Evolutionary conservation across 2,797 vertebrate genomes (phyloP).

Genomic region (Alauda arvensis): DNA sequence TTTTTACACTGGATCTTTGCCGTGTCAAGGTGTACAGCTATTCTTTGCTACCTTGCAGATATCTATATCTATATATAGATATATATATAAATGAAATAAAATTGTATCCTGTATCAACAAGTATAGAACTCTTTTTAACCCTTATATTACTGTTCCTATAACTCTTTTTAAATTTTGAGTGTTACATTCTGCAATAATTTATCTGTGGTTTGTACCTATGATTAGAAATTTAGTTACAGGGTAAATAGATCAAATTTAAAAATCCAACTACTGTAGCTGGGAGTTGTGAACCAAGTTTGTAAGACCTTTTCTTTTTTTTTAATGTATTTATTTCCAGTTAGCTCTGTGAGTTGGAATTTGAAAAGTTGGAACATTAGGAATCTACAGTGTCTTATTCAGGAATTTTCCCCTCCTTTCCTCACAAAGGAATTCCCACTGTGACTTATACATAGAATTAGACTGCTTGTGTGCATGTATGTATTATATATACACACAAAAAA

Average conservation of each 20-base stretch:
- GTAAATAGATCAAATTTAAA: constrained; percentile 71
- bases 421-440: constrained; percentile 81
- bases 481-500: constrained; percentile 77
- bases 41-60: constrained; percentile 84
- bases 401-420: constrained; percentile 70
- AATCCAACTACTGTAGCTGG: constrained; percentile 73
- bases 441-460: constrained; percentile 77
- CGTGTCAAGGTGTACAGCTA: constrained; percentile 79
- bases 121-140: constrained; percentile 72
- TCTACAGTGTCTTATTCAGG: constrained; percentile 77
- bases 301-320: constrained; percentile 62
- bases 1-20: constrained; percentile 83
- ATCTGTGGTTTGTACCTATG: constrained; percentile 76
- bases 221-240: constrained; percentile 79
- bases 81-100: constrained; percentile 70
- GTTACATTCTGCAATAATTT: constrained; percentile 72
- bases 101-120: constrained; percentile 73
- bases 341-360: constrained; percentile 73
- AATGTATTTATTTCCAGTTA: constrained; percentile 74
- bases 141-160: constrained; percentile 67
- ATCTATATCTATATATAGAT: constrained; percentile 68
- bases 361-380: constrained; percentile 71
- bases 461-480: constrained; percentile 74
- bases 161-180: constrained; percentile 63
- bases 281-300: constrained; percentile 72